Evolutionary conservation across 2,888 invertebrate genomes (phyloP).

Genomic region (Drosophila dives): DNA sequence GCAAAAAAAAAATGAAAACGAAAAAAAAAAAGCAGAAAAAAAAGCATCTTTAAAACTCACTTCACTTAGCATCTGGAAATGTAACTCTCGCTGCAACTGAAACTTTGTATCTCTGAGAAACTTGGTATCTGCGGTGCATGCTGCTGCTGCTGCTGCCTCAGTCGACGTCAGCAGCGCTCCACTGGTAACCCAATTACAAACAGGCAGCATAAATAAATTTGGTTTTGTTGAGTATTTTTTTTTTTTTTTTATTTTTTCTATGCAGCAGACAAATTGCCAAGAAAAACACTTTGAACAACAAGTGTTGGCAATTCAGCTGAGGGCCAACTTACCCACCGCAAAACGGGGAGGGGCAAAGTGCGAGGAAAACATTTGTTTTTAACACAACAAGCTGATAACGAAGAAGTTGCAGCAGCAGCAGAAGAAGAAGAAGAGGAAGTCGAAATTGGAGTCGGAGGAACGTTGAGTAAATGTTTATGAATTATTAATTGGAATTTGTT

Average conservation of each 20-base stretch:
- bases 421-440: constrained; percentile 12
- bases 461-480: constrained; percentile 69
- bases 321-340: constrained; percentile 24
- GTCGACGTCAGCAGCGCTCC: constrained; percentile 38
- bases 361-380: constrained; percentile 36
- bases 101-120: constrained; percentile 47
- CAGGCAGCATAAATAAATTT: constrained; percentile 70
- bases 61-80: constrained; percentile 49
- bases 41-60: constrained; percentile 24
- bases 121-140: constrained; percentile 17
- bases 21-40: constrained; percentile 6
- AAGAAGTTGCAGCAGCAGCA: constrained; percentile 1
- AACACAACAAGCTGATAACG: constrained; percentile 16
- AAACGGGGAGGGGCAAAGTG: neutral
- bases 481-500: constrained; percentile 76
- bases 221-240: constrained; percentile 34
- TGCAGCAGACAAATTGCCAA: constrained; percentile 70
- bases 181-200: constrained; percentile 73
- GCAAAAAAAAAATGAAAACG: constrained; percentile 11
- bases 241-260: constrained; percentile 24
- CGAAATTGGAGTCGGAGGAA: constrained; percentile 8
- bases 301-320: constrained; percentile 59
- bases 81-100: constrained; percentile 21
- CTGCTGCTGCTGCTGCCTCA: constrained; percentile 5
- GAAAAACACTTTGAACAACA: constrained; percentile 72